Evolutionary conservation across 1,140 invertebrate genomes (phyloP), one percentile per base, ranked within the genome.

Genomic region (Tribolium madens): DNA sequence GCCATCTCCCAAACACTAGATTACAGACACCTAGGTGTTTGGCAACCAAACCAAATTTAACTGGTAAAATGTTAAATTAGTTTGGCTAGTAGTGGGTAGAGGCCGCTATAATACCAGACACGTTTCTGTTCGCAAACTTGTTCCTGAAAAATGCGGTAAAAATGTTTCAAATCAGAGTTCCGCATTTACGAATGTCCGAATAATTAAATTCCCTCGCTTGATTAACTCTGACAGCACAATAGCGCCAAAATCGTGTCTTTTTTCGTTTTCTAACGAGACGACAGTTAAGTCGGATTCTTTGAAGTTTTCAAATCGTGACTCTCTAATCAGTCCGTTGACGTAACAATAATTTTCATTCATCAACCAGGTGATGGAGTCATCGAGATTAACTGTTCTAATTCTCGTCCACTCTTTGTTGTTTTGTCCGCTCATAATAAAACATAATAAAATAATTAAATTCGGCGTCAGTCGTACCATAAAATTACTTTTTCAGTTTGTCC

Each of bases 401-500:
- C 57, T 26, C 21, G 26, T 21, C 4, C 10, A n/a, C 50, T 52
- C 26, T 72, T 72, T 71, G 47, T 72, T 72, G 47, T 72, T 33
- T 42, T 26, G 21, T 72, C 15, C 18, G 70, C 13, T 69, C 13
- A 31, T 12, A 5, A 36, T 31, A 36, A n/a, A 33, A 15, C 13
- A 31, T 12, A 5, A 36, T 31, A 36, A n/a, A 33, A 15, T 72
- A 50, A 72, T 72, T 72, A 50, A 72, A 72, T 72, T 50, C 50
- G 15, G 15, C 15, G 42, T 15, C 14, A 18, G 12, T 68, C 21
- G 46, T 60, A 75, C 57, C 75, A 72, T 76, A 71, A 76, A 72
- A 76, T 76, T 52, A 76, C 75, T 74, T 73, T 77, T 77, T 73
- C 71, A 72, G 18, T 72, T 73, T 64, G 76, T 52, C 17, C 48